phyloP scores from a whole-genome alignment of 2,888 invertebrate species.

The Listrodromus nycthemerus region DNA sequence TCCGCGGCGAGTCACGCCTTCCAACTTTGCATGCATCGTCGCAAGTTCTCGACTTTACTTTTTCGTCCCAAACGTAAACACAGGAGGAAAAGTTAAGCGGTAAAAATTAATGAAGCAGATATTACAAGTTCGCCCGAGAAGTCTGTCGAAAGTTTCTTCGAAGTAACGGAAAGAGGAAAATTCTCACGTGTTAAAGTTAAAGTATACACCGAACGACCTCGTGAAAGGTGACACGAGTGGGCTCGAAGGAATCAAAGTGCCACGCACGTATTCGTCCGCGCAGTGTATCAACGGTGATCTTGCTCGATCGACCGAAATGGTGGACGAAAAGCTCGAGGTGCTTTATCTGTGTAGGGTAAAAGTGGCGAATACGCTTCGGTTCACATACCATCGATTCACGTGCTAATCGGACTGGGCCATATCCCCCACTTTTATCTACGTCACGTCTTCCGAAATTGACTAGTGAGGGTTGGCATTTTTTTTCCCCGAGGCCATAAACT shows the following conservation, averaged over 20 bases:
- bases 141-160: neutral
- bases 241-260: neutral
- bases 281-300: neutral
- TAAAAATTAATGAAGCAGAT: neutral
- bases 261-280: slow-evolving; percentile 3
- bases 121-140: neutral
- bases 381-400: too few species aligned
- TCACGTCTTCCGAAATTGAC: slow-evolving; percentile 3
- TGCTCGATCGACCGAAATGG: slow-evolving; percentile 2
- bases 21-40: neutral
- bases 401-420: too few species aligned
- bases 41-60: neutral
- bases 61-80: neutral
- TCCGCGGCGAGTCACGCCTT: neutral
- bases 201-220: neutral
- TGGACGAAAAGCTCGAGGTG: neutral
- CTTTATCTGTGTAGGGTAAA: neutral
- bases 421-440: too few species aligned
- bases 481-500: neutral
- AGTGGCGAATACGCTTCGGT: too few species aligned
- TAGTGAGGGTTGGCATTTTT: neutral
- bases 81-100: neutral
- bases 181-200: neutral
- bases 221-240: neutral
- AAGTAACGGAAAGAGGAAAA: neutral